A percentile compares a stretch with the other conserved stretches of the same genome.
phyloP scores from a whole-genome alignment of 2,113 vertebrate species.

The Odocoileus virginianus region DNA sequence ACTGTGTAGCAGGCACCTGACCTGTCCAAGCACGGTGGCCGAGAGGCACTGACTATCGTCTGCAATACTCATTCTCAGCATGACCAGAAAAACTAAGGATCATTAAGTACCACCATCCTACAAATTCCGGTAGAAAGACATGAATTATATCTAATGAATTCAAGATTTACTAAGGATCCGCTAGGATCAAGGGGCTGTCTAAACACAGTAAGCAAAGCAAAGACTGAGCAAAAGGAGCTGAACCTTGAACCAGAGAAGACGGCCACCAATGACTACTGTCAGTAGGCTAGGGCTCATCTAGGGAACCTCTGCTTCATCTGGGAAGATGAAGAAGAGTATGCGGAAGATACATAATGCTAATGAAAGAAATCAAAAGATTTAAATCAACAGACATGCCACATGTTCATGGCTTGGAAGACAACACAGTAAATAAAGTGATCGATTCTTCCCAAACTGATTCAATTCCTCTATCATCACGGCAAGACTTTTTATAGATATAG shows the following conservation, averaged over 20 bases:
- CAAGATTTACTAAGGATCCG: accelerated
- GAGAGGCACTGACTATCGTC: accelerated
- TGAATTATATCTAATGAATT: too few species aligned
- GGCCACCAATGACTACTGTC: neutral
- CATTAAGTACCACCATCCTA: too few species aligned
- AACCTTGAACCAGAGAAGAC: neutral
- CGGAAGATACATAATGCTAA: neutral
- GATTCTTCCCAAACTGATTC: neutral
- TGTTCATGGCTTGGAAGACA: neutral
- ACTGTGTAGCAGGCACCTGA: accelerated
- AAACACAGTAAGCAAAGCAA: neutral
- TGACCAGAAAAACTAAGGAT: accelerated
- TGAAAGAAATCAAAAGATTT: neutral
- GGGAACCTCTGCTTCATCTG: neutral
- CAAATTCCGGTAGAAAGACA: neutral
- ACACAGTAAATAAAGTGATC: neutral
- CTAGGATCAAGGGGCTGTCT: neutral
- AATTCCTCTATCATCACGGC: neutral
- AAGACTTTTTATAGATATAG: neutral
- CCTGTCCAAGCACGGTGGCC: neutral
- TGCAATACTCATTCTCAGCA: accelerated
- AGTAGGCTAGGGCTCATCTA: neutral
- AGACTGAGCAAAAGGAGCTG: neutral
- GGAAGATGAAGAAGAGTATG: neutral
- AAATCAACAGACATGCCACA: neutral